Conservation (phyloP, 2,888 invertebrate species). For the Parapristionchus giblindavisi region DNA sequence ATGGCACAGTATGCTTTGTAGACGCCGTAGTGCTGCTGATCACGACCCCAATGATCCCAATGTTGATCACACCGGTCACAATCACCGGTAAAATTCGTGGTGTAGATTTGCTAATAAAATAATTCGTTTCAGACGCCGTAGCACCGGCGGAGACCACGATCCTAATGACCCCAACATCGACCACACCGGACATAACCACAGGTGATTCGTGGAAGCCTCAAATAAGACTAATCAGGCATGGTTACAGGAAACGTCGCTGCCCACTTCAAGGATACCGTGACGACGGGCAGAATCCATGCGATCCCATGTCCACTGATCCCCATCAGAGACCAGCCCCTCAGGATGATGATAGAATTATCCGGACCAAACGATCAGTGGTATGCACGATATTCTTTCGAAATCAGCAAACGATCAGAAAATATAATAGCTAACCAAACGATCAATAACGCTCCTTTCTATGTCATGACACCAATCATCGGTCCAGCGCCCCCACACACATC, state of each 20-base stretch:
- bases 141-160: conserved; percentile 37
- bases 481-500: not conserved
- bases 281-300: conserved; percentile 25
- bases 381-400: not conserved
- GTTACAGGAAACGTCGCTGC: conserved; percentile 8
- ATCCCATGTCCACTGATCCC: not conserved
- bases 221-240: not conserved
- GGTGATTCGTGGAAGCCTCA: not conserved
- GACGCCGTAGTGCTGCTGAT: not conserved
- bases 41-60: conserved; percentile 36
- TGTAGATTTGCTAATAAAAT: no score
- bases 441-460: conserved; percentile 1
- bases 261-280: conserved; percentile 8
- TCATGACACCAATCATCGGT: conserved; percentile 20
- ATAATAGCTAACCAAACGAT: not conserved
- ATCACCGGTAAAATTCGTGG: not conserved
- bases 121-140: not conserved
- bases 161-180: conserved; percentile 49
- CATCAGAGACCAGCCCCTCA: not conserved
- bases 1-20: no score
- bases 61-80: conserved; percentile 16
- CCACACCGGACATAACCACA: conserved; percentile 48
- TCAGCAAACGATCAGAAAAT: not conserved
- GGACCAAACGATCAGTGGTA: conserved; percentile 15
- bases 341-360: conserved; percentile 16